phyloP scores from a whole-genome alignment of 1,140 invertebrate species.

The Ooceraea biroi region DNA sequence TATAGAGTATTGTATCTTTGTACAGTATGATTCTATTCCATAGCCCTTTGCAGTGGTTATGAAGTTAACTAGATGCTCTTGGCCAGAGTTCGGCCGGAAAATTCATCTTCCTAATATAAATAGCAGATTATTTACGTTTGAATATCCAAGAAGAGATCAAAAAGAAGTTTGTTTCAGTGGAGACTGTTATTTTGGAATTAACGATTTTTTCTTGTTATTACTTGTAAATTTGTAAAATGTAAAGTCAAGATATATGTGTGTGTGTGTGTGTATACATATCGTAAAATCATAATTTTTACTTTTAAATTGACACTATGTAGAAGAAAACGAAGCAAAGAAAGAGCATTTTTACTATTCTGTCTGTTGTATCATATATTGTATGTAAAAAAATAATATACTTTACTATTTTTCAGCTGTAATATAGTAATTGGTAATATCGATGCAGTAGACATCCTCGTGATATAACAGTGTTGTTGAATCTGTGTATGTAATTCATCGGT shows the following conservation, averaged over 20 bases:
- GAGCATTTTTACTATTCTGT: no score
- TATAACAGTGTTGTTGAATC: neutral
- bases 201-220: neutral
- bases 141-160: neutral
- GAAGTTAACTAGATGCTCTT: neutral
- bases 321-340: neutral
- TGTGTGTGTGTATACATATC: neutral
- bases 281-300: neutral
- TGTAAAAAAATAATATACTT: neutral
- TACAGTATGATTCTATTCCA: conserved; percentile 24
- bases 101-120: conserved; percentile 21
- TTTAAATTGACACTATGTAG: neutral
- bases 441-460: neutral
- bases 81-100: neutral
- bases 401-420: neutral
- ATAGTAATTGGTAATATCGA: neutral
- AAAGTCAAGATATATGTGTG: no score
- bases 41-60: neutral
- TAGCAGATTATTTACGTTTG: neutral
- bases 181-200: neutral
- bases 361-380: no score
- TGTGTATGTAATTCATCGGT: conserved; percentile 9
- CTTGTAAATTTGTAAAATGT: neutral
- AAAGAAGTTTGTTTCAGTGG: neutral
- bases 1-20: conserved; percentile 32